Base-by-base conservation (phyloP, 1,140 invertebrate species). In the Lepidotrigona ventralis region DNA sequence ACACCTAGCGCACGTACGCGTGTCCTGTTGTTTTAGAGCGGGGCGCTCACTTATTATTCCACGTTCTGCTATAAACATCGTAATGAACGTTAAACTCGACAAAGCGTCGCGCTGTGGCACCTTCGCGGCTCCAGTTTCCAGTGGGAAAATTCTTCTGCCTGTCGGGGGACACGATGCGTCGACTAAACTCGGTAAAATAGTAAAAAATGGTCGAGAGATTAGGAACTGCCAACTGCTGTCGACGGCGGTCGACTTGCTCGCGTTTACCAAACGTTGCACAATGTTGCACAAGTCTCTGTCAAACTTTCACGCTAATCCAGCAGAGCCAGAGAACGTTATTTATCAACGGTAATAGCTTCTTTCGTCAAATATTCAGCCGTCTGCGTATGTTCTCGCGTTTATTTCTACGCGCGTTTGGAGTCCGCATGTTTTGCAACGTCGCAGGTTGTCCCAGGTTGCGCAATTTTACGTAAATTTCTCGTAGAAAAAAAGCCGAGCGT, bases 1-100 rank as follows among this genome's bases (percentile, higher is more conserved):
- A 46, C 39, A 23, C 17, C 19, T 68, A 80, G 56, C 56, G n/a
- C 58, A 33, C 63, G 39, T 73, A 68, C 73, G 66, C 78, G 78
- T 80, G 54, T 75, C 63, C 23, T 53, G 39, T 39, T 63, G 58
- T 86, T 86, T n/a, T 80, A 72, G 73, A 82, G 51, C 68, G n/a
- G 17, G 9, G 51, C 46, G 70, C 33, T 63, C 26, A 66, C 60
- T 84, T 86, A 80, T 84, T 87, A 86, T 86, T 77, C 29, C 19
- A 56, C 66, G 53, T 82, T 77, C 26, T 73, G 17, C 71, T 75
- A 53, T 56, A 82, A 86, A 77, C 78, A 74, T 71, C 19, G 51
- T 84, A 83, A 64, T 86, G 58, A 21, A 46, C 53, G 39, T 77
- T 84, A 84, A 84, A 29, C 64, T 17, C 54, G 58, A 58, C 58